Evolutionary conservation across 2,888 invertebrate species (phyloP).

Genomic region (Sinohyriopsis cumingii): DNA sequence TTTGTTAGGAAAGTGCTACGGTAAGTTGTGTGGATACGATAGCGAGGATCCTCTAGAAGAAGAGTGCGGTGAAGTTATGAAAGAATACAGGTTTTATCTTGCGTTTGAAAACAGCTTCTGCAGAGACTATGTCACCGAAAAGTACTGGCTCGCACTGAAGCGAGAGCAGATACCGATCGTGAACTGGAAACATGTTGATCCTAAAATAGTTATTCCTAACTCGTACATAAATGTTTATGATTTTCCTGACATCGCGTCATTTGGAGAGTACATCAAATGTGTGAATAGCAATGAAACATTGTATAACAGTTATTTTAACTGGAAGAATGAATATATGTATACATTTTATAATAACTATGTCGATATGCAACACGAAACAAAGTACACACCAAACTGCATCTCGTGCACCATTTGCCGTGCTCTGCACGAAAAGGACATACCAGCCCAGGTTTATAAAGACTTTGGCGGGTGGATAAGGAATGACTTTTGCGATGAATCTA

Average conservation of each 20-base stretch:
- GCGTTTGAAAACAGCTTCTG: constrained; percentile 55
- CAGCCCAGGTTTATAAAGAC: constrained; percentile 36
- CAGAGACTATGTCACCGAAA: constrained; percentile 44
- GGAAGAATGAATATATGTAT: constrained; percentile 41
- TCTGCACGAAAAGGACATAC: constrained; percentile 33
- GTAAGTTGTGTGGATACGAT: background rate
- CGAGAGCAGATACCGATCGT: too few relatives aligned
- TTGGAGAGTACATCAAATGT: too few relatives aligned
- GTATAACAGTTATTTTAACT: constrained; percentile 32
- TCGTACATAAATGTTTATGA: too few relatives aligned
- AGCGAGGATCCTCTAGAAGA: background rate
- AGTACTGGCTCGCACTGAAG: too few relatives aligned
- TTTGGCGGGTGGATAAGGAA: constrained; percentile 41
- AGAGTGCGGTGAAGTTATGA: constrained; percentile 32
- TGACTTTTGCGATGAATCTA: constrained; percentile 33
- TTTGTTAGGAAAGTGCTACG: constrained; percentile 17
- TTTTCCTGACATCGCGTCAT: too few relatives aligned
- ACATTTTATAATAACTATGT: constrained; percentile 9
- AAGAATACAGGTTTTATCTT: constrained; percentile 51
- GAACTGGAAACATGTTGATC: too few relatives aligned
- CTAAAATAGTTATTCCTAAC: too few relatives aligned
- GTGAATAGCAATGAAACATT: too few relatives aligned
- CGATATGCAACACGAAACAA: too few relatives aligned
- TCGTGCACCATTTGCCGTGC: constrained; percentile 51
- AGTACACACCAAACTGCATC: background rate